These are phyloP conservation scores for Carassius auratus DNA, from an alignment of 2,113 vertebrate species.

Conservation along the genomic window DNA sequence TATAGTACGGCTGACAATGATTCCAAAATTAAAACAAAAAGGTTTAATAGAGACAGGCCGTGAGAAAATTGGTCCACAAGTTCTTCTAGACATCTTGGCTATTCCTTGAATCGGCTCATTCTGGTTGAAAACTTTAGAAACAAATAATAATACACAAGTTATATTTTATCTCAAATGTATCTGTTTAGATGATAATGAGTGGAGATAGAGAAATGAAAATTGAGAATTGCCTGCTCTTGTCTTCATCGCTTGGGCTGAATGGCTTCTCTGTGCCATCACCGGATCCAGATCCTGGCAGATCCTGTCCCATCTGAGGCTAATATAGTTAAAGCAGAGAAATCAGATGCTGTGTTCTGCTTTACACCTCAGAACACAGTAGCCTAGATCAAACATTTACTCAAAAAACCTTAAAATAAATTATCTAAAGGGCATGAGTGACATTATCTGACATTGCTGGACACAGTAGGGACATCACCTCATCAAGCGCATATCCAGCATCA, in stretches of 20 bases:
- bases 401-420: background rate
- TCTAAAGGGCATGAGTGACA: background rate
- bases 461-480: background rate
- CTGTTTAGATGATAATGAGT: background rate
- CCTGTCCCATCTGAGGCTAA: background rate
- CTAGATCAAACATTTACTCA: background rate
- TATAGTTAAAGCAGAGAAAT: constrained; percentile 5
- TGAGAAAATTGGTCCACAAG: background rate
- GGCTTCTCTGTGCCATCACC: background rate
- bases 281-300: background rate
- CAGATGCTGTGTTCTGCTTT: background rate
- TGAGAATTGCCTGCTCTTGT: background rate
- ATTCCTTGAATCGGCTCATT: too few relatives aligned
- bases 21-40: background rate
- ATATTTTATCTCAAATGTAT: background rate
- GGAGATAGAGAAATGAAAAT: background rate
- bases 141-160: background rate
- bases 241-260: too few relatives aligned
- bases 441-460: background rate
- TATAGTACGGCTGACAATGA: background rate
- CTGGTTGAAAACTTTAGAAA: background rate
- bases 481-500: background rate
- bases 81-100: background rate
- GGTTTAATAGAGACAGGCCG: background rate
- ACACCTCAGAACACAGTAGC: background rate